Evolutionary conservation across 2,797 vertebrate genomes (phyloP), one percentile per base, ranked within the genome.

Genomic region (Okamejei kenojei): DNA sequence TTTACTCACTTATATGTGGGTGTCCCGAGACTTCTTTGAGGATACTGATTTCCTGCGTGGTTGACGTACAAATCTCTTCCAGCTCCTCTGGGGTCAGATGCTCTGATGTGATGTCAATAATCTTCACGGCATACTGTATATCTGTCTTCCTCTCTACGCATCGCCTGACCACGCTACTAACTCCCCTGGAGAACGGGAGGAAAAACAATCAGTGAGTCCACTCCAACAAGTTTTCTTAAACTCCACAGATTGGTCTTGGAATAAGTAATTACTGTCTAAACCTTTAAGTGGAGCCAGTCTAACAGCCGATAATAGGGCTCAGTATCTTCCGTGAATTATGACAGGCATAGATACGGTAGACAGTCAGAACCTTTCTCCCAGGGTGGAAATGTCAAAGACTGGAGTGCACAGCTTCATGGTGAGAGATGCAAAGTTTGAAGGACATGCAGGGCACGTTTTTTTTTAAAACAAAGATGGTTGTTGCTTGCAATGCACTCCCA

Each of bases 71-170:
- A 95, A 99, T 96, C 94, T 99, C 99, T 94, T 96, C 95, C 0
- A 97, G 97, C 96, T 99, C 97, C 93, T 97, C 93, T 0, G 96
- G 90, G 2, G 95, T 97, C 93, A 97, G 97, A 95, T 97, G 98
- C 88, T 99, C 99, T 0, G 98, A 98, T 0, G 98, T 98, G 95
- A 99, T 96, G 95, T 99, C 99, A 0, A 99, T 99, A 94, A 99
- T 97, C 95, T 99, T 99, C 93, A 99, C 99, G 0, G 99, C 99
- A 0, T 98, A 99, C 7, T 99, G 98, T 95, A 97, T 95, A 90
- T 96, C 94, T 0, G 97, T 97, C 80, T 79, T 95, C 93, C 99
- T 99, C 95, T 98, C 94, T 21, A 99, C 95, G 93, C 99, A 99
- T 76, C 98, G 97, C 0, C 99, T 96, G 90, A 99, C 99, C 0